Conservation (phyloP, 2,113 vertebrate genomes). For the Pelusios castaneus region DNA sequence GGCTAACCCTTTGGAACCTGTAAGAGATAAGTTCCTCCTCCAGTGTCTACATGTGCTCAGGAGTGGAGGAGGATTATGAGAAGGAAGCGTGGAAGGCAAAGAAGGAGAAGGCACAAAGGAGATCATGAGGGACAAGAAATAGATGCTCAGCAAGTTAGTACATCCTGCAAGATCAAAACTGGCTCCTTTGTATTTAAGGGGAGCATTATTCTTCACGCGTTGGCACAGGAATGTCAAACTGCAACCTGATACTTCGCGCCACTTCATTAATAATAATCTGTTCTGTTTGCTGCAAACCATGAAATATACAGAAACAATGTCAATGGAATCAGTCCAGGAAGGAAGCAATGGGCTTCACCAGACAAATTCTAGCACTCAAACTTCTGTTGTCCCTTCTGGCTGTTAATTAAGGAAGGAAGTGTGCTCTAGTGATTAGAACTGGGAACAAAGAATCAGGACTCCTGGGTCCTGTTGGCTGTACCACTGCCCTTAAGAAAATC, state of each 20-base stretch:
- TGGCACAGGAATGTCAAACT: not conserved
- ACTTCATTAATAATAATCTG: accelerated
- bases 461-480: accelerated
- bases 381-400: not conserved
- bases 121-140: not conserved
- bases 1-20: too few relatives aligned
- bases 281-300: not conserved
- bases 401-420: not conserved
- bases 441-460: not conserved
- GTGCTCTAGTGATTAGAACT: accelerated
- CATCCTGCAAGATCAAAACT: not conserved
- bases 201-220: not conserved
- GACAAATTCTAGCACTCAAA: not conserved
- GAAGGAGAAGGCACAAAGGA: not conserved
- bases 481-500: not conserved
- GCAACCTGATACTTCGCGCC: not conserved
- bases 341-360: accelerated
- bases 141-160: not conserved
- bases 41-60: not conserved
- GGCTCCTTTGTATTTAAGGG: not conserved
- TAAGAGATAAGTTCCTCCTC: slow-evolving; percentile 2
- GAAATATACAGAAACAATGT: not conserved
- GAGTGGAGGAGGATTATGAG: not conserved
- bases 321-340: not conserved
- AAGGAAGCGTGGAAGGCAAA: accelerated